Evolutionary conservation across 30 jellyfish, hydroid and myxozoan species (phyloP).

Genomic region (Clytia hemisphaerica): DNA sequence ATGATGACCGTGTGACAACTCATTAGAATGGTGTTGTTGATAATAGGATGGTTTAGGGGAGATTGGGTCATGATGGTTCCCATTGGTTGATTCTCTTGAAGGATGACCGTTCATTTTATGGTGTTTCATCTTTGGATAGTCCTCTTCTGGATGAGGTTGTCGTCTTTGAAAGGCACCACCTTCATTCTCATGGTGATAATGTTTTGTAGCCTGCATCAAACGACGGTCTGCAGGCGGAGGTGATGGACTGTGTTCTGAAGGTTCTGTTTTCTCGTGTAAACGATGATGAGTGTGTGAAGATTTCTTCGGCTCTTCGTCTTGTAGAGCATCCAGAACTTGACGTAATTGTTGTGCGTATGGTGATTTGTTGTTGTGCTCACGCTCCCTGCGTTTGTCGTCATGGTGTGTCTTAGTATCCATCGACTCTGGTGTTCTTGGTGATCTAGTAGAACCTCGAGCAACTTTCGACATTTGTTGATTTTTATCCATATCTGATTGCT

Average conservation of each 20-base stretch:
- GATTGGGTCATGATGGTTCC: too few species aligned
- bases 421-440: conserved; percentile 17
- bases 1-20: conserved; percentile 30
- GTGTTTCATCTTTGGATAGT: not conserved
- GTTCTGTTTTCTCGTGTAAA: not conserved
- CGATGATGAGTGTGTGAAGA: not conserved
- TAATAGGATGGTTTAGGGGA: too few species aligned
- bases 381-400: conserved; percentile 1
- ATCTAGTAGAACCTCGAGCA: conserved; percentile 18
- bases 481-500: not conserved
- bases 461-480: conserved; percentile 8
- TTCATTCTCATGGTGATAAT: conserved; percentile 1
- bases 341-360: conserved; percentile 92
- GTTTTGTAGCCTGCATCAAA: too few species aligned
- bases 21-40: too few species aligned
- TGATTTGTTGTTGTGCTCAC: too few species aligned
- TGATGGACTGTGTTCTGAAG: not conserved
- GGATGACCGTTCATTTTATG: too few species aligned
- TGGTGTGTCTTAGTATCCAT: not conserved
- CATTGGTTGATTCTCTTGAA: not conserved
- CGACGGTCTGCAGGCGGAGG: conserved; percentile 19
- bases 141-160: too few species aligned
- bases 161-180: not conserved
- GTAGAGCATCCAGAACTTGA: conserved; percentile 89
- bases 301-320: conserved; percentile 80